Conservation (phyloP, 2,888 invertebrate species). For the Chrysolina haemoptera region DNA sequence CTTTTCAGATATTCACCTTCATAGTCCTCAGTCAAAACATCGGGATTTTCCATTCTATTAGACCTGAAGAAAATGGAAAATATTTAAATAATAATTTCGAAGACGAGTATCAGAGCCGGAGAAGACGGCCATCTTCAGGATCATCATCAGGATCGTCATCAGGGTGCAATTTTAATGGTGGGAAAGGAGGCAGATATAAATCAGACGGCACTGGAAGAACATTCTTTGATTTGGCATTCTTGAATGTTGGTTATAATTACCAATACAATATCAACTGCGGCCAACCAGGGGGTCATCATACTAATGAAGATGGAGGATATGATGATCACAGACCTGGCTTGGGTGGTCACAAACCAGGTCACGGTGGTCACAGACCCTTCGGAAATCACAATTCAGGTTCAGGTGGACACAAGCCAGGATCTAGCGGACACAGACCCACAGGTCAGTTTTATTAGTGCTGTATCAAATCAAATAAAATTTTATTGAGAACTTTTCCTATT, state of each 20-base stretch:
- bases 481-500: too few species aligned
- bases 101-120: slow-evolving; percentile 28
- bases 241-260: slow-evolving; percentile 59
- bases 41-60: slow-evolving; percentile 25
- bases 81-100: slow-evolving; percentile 31
- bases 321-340: slow-evolving; percentile 36
- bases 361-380: slow-evolving; percentile 33
- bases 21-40: slow-evolving; percentile 18
- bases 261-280: slow-evolving; percentile 60
- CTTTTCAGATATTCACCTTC: slow-evolving; percentile 5
- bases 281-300: slow-evolving; percentile 42
- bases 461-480: too few species aligned
- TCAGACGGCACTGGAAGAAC: slow-evolving; percentile 55
- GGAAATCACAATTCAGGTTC: slow-evolving; percentile 42
- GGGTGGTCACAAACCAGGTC: slow-evolving; percentile 43
- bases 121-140: slow-evolving; percentile 29
- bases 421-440: slow-evolving; percentile 19
- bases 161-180: slow-evolving; percentile 52
- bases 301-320: slow-evolving; percentile 7
- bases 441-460: not conserved
- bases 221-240: slow-evolving; percentile 58
- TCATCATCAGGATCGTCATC: slow-evolving; percentile 28
- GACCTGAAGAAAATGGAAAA: slow-evolving; percentile 39
- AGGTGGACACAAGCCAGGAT: slow-evolving; percentile 21
- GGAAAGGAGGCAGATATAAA: slow-evolving; percentile 46